phyloP scores from a whole-genome alignment of 2,113 vertebrate genomes.

The Pachycephala philippinensis region DNA sequence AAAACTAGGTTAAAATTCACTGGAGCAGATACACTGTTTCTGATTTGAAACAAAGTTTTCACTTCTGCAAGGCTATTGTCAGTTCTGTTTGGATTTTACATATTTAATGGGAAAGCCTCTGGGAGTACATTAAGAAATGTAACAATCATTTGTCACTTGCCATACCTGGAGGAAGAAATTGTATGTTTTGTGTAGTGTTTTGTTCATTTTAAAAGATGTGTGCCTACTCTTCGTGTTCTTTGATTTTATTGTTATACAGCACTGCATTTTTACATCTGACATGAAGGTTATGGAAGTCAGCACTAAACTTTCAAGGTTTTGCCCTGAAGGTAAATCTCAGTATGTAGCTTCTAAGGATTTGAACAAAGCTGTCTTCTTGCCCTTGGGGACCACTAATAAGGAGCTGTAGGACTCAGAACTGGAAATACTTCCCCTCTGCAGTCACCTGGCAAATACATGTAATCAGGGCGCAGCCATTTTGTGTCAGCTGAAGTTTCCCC shows the following conservation, averaged over 20 bases:
- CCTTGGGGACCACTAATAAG: background rate
- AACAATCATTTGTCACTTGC: background rate
- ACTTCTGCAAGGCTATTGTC: background rate
- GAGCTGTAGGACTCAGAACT: background rate
- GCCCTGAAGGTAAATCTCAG: background rate
- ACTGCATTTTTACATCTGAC: background rate
- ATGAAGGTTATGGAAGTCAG: background rate
- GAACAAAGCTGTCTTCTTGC: background rate
- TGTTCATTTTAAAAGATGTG: background rate
- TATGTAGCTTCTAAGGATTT: background rate
- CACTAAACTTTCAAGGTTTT: background rate
- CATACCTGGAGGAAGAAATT: background rate
- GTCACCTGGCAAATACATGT: background rate
- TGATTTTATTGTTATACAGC: background rate
- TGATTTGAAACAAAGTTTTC: background rate
- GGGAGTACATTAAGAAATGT: background rate
- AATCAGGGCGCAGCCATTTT: background rate
- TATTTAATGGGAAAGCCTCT: background rate
- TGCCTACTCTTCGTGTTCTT: background rate
- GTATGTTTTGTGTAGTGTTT: background rate
- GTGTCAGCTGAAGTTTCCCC: background rate
- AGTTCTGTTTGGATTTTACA: background rate
- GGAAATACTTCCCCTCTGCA: background rate
- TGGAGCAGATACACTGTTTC: background rate
- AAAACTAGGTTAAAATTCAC: background rate